Percentiles rank a stretch among this genome's conserved stretches.
phyloP scores from a whole-genome alignment of 2,888 invertebrate species.

The Palloptera scutellata region DNA sequence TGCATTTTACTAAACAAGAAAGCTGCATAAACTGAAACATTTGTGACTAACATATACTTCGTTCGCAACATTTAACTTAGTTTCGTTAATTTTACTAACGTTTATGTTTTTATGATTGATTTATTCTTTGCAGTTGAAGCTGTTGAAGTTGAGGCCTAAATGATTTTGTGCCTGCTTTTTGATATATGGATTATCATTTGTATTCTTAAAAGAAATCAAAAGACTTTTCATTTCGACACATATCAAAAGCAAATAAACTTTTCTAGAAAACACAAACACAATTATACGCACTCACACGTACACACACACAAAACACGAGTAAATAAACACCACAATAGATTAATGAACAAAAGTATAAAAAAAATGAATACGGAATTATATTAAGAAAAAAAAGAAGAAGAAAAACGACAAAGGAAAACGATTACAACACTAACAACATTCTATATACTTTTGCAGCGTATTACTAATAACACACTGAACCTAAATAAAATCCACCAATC shows the following conservation, averaged over 20 bases:
- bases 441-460: too few relatives aligned
- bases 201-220: constrained; percentile 48
- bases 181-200: constrained; percentile 53
- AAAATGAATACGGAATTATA: too few relatives aligned
- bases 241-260: constrained; percentile 22
- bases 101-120: constrained; percentile 60
- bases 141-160: constrained; percentile 64
- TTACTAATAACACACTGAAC: not conserved
- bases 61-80: constrained; percentile 41
- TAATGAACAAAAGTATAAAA: too few relatives aligned
- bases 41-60: constrained; percentile 49
- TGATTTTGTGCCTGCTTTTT: constrained; percentile 57
- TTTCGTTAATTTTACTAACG: constrained; percentile 55
- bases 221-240: constrained; percentile 49
- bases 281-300: constrained; percentile 37
- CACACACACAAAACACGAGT: constrained; percentile 29
- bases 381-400: too few relatives aligned
- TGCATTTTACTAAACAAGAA: too few relatives aligned
- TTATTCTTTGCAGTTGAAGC: constrained; percentile 64
- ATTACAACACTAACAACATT: too few relatives aligned
- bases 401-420: too few relatives aligned
- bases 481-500: constrained; percentile 12
- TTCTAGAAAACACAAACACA: constrained; percentile 5
- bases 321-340: constrained; percentile 12
- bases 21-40: constrained; percentile 27